These are phyloP conservation scores for Macroramphosus scolopax DNA, from an alignment of 2,797 vertebrate genomes.

Conservation along the genomic window DNA sequence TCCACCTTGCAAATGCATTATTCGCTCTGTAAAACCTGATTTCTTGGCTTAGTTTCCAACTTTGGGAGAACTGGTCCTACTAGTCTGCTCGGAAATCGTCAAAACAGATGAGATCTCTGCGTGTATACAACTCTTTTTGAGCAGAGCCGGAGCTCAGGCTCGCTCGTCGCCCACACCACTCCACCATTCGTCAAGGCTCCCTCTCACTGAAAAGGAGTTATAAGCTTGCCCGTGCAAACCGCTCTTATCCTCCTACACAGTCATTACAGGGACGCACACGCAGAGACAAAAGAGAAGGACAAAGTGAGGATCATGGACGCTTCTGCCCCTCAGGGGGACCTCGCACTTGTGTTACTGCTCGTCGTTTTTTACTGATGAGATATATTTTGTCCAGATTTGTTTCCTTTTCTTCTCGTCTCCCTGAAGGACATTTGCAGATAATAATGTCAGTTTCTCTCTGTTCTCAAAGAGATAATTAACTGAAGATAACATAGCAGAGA, in stretches of 20 bases:
- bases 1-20: slow-evolving; percentile 35
- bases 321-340: slow-evolving; percentile 30
- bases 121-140: too few relatives aligned
- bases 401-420: slow-evolving; percentile 34
- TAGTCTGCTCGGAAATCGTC: slow-evolving; percentile 28
- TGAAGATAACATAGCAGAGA: slow-evolving; percentile 36
- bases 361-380: slow-evolving; percentile 36
- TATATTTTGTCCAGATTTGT: slow-evolving; percentile 41
- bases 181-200: slow-evolving; percentile 22
- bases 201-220: slow-evolving; percentile 32
- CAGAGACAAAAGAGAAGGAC: slow-evolving; percentile 27
- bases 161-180: slow-evolving; percentile 50
- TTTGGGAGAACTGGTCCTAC: slow-evolving; percentile 35
- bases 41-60: slow-evolving; percentile 59
- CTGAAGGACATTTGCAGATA: slow-evolving; percentile 46
- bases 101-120: slow-evolving; percentile 26
- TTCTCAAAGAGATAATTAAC: slow-evolving; percentile 49
- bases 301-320: slow-evolving; percentile 33
- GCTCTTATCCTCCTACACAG: slow-evolving; percentile 65
- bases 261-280: slow-evolving; percentile 47
- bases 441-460: slow-evolving; percentile 22
- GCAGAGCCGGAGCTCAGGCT: slow-evolving; percentile 14
- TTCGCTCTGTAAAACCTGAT: slow-evolving; percentile 29
- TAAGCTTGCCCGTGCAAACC: slow-evolving; percentile 49
- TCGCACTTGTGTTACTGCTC: slow-evolving; percentile 11